These are phyloP conservation scores for Bovichtus variegatus DNA, from an alignment of 2,797 vertebrate genomes.

Conservation along the genomic window DNA sequence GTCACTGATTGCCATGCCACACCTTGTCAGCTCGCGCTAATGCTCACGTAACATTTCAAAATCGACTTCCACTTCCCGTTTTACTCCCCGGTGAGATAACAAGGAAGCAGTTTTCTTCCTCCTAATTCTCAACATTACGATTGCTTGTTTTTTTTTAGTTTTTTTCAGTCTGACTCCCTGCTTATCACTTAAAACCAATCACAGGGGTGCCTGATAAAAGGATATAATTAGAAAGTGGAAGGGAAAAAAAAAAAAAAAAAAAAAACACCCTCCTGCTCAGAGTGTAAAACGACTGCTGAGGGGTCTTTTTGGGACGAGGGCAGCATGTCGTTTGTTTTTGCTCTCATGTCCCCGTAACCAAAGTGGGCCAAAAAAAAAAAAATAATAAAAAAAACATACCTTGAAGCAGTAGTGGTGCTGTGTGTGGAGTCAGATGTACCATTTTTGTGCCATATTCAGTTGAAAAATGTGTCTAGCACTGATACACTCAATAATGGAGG, in stretches of 20 bases:
- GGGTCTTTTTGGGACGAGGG: conserved; percentile 35
- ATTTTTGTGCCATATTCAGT: conserved; percentile 1
- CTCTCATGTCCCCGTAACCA: conserved; percentile 15
- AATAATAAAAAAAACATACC: too few species aligned
- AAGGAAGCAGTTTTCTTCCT: conserved; percentile 60
- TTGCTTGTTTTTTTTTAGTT: conserved; percentile 70
- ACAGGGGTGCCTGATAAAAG: conserved; percentile 73
- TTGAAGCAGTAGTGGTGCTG: conserved; percentile 1
- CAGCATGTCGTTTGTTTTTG: conserved; percentile 28
- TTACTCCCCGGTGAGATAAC: conserved; percentile 68
- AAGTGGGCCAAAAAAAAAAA: conserved; percentile 36
- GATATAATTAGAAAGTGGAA: conserved; percentile 77
- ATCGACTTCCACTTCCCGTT: conserved; percentile 58
- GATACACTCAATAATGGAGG: too few species aligned
- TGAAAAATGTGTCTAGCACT: conserved; percentile 16
- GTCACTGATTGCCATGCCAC: conserved; percentile 50
- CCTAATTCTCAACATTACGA: conserved; percentile 75
- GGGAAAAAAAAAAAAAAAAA: too few species aligned
- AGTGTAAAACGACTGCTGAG: conserved; percentile 56
- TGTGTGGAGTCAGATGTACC: conserved; percentile 17
- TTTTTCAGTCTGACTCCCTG: conserved; percentile 48
- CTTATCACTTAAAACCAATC: conserved; percentile 81
- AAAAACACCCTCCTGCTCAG: conserved; percentile 72
- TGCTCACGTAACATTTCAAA: conserved; percentile 67
- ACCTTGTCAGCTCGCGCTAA: conserved; percentile 65